Conservation (phyloP, 2,113 vertebrate species). For the Pedionomus torquatus region DNA sequence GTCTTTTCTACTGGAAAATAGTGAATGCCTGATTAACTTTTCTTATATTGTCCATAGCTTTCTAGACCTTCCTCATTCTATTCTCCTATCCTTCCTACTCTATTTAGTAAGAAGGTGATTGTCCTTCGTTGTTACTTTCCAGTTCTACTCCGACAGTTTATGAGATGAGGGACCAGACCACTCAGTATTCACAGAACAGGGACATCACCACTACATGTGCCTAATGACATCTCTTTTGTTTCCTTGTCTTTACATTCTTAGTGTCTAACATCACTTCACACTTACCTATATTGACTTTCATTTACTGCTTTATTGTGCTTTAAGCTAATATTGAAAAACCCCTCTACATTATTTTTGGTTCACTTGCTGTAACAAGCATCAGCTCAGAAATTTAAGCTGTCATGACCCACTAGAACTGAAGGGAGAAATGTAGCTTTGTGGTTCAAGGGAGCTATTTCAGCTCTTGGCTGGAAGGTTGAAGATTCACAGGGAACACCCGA, state of each 20-base stretch:
- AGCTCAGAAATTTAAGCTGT: background rate
- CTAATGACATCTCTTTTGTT: background rate
- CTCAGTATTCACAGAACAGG: background rate
- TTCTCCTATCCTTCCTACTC: background rate
- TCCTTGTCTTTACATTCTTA: background rate
- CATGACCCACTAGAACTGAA: background rate
- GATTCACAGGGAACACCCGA: background rate
- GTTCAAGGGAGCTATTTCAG: background rate
- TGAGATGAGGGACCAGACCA: background rate
- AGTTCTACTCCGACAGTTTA: background rate
- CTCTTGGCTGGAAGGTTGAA: background rate
- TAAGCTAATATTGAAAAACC: background rate
- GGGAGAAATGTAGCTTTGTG: background rate
- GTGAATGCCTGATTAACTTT: background rate
- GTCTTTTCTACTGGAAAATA: background rate
- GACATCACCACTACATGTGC: background rate
- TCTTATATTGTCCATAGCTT: background rate
- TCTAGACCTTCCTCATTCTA: background rate
- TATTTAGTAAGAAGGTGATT: background rate
- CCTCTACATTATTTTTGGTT: background rate
- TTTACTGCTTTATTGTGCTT: background rate
- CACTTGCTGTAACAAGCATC: background rate
- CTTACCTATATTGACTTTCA: background rate
- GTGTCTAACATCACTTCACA: background rate
- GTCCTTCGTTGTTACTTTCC: background rate